Evolutionary conservation across 2,797 vertebrate species (phyloP).

Genomic region (Myiotriccus ornatus): DNA sequence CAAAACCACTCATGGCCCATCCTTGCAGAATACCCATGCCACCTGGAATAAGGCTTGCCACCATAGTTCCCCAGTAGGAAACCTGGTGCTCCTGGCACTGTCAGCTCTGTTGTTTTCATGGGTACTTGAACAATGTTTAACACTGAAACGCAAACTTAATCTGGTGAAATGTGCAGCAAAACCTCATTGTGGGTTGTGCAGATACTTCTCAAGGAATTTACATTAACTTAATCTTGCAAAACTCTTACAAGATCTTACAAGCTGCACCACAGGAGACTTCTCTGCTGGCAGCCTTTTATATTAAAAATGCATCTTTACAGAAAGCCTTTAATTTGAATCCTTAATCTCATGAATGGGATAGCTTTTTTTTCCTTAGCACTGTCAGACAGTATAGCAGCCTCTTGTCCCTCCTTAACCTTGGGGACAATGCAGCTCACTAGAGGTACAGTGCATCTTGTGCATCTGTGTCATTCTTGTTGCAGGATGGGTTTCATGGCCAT

Average conservation of each 20-base stretch:
- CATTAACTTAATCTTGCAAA: slow-evolving; percentile 17
- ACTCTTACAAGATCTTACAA: slow-evolving; percentile 4
- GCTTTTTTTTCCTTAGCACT: not conserved
- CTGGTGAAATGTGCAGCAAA: not conserved
- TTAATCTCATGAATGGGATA: not conserved
- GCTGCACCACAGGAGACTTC: not conserved
- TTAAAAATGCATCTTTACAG: not conserved
- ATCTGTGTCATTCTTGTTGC: not conserved
- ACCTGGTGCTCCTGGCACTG: not conserved
- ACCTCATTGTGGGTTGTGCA: not conserved
- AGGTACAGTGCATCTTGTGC: not conserved
- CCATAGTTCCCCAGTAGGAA: not conserved
- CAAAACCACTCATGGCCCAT: not conserved
- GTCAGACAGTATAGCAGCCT: not conserved
- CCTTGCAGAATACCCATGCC: not conserved
- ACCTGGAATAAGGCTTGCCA: not conserved
- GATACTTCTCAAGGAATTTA: not conserved
- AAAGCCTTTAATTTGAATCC: not conserved
- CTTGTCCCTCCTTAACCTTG: not conserved
- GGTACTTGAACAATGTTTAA: not conserved
- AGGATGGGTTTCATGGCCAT: not conserved
- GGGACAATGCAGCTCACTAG: not conserved
- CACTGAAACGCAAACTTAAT: not conserved
- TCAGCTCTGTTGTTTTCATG: not conserved
- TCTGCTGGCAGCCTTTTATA: slow-evolving; percentile 7